These are phyloP conservation scores for Morus bassanus DNA, from an alignment of 2,797 vertebrate genomes.

Conservation along the genomic window DNA sequence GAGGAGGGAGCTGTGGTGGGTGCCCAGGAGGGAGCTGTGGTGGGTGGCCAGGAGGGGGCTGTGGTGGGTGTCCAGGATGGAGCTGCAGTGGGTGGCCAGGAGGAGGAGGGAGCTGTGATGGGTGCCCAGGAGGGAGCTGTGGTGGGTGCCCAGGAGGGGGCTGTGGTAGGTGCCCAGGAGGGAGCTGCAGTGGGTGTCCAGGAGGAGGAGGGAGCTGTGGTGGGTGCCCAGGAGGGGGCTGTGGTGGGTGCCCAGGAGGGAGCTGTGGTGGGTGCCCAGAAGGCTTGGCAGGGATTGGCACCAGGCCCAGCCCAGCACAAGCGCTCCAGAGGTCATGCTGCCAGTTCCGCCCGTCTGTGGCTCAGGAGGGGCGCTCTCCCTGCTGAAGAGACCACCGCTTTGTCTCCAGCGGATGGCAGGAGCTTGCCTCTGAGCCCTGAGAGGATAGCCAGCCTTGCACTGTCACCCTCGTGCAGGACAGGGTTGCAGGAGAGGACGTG, in stretches of 20 bases:
- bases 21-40: no score
- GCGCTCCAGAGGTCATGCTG: background rate
- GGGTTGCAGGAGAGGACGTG: background rate
- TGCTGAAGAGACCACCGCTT: background rate
- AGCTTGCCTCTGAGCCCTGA: background rate
- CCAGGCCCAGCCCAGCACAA: no score
- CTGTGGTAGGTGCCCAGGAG: background rate
- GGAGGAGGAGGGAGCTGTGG: background rate
- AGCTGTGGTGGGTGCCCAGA: background rate
- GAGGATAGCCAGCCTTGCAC: background rate
- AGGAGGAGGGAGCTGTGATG: no score
- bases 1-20: no score
- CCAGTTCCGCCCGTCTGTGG: background rate
- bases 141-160: background rate
- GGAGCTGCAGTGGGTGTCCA: background rate
- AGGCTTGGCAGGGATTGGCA: background rate
- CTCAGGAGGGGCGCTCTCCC: background rate
- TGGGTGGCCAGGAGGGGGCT: no score
- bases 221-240: background rate
- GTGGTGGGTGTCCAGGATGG: no score
- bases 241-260: background rate
- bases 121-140: background rate
- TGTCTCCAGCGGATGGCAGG: background rate
- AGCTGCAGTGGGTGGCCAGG: no score
- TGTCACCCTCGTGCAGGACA: rapidly evolving